Base-by-base conservation (phyloP, 2,797 vertebrate genomes). In the Sandelia bainsii region DNA sequence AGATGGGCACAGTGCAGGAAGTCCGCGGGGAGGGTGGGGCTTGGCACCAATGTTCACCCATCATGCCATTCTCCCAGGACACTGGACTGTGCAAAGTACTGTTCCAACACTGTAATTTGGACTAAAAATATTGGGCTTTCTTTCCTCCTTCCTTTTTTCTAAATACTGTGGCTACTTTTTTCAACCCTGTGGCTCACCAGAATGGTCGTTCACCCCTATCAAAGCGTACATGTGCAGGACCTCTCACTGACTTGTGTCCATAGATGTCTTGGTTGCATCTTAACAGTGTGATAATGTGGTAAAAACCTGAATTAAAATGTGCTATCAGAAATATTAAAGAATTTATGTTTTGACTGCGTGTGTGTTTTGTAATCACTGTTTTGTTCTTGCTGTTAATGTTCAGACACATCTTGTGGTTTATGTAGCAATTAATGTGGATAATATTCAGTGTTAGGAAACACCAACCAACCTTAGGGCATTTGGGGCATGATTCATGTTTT, bases 121-220 rank as follows among this genome's bases (percentile, higher is more conserved):
- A 94, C 95, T 96, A 96, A 95, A 96, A 95, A 96, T 96, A 96
- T 94, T 93, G 92, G 87, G 91, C 93, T 94, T 95, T 94, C 93
- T 94, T 95, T 94, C 91, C 92, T 95, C 91, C 92, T 92, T 93
- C 88, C 88, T 89, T 93, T 94, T 93, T 93, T 90, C 88, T 87
- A 92, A 94, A 94, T 92, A 92, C 88, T 91, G 92, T 84, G 92
- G 93, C 83, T 81, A 82, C 85, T 90, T 94, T 89, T 85, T 94
- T 85, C 85, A 91, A 90, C 85, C 89, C 89, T 94, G 94, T 68
- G 94, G 95, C 88, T 92, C 71, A 92, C 94, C 94, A 93, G 91
- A 93, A 93, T 93, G 92, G 94, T 92, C 90, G 81, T 94, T 92
- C 67, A 83, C 90, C 87, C 89, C 83, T 91, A 93, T 94, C 93